These are phyloP conservation scores for Scomber scombrus DNA, from an alignment of 2,113 vertebrate species.

Conservation along the genomic window DNA sequence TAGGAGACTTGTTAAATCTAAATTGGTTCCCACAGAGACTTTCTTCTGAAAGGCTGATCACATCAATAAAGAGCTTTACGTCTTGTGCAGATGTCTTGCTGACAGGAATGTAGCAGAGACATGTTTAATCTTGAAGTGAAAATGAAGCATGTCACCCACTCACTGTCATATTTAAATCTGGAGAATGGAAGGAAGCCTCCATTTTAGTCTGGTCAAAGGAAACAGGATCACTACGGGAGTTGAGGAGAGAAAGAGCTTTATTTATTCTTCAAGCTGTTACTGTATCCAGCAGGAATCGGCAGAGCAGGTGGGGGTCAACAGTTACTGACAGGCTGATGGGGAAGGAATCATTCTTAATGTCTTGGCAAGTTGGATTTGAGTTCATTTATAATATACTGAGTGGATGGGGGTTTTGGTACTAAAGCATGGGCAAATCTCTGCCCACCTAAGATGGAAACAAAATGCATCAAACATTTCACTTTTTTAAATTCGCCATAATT, in stretches of 20 bases:
- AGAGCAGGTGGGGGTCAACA: background rate
- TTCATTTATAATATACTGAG: background rate
- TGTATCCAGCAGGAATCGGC: background rate
- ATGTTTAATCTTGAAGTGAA: constrained; percentile 28
- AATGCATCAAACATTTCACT: no score
- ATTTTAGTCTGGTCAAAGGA: constrained; percentile 43
- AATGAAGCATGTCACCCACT: constrained; percentile 16
- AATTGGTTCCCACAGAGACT: constrained; percentile 51
- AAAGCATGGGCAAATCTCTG: no score
- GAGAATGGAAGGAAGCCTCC: constrained; percentile 8
- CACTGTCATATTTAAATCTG: constrained; percentile 27
- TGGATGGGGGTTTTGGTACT: no score
- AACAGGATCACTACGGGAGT: constrained; percentile 9
- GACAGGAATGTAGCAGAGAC: constrained; percentile 24
- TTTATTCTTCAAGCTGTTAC: constrained; percentile 18
- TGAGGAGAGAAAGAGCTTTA: constrained; percentile 14
- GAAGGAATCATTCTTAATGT: background rate
- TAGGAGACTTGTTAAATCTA: constrained; percentile 47
- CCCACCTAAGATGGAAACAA: no score
- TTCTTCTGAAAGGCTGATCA: constrained; percentile 40
- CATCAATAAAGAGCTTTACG: constrained; percentile 30
- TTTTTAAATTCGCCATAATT: no score
- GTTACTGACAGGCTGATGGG: background rate
- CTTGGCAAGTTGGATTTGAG: background rate
- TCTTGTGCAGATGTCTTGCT: background rate